Base-by-base conservation (phyloP, 2,797 vertebrate species). In the Ptychobarbus kaznakovi region DNA sequence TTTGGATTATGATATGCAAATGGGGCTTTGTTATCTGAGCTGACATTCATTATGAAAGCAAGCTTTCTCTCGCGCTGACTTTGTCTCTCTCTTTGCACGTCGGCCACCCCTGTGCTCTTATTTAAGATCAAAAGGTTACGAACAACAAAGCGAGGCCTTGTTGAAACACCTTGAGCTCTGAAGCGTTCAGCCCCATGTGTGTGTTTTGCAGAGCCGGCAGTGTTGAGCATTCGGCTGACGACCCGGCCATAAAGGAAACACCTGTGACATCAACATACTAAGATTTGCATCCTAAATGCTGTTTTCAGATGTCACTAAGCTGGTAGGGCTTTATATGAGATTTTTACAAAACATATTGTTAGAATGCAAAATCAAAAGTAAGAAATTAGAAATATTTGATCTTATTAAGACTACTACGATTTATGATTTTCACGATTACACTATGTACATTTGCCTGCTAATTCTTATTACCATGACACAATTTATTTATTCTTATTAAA, bases 1-100 rank as follows among this genome's bases (percentile, higher is more conserved):
- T 91, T 91, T 87, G 92, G 93, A 93, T 94, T 92, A 93, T 90
- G 92, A 94, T 92, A 94, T 95, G 93, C 91, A 94, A 94, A 95
- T 94, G 79, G 89, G 63, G 80, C 92, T 94, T 94, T 93, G 92
- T 94, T 93, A 93, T 92, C 91, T 87, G 86, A 38, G 87, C 87
- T 94, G 93, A 94, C 91, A 91, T 94, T 95, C 86, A 90, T 92
- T 94, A 92, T 89, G 90, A 93, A 92, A 90, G 89, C 38, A 82
- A 89, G 87, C 42, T 85, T 69, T 80, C 80, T 32, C 13, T 79
- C 32, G 28, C 66, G 16, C 69, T 80, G 63, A 73, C 53, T 72
- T 46, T 66, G 72, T 74, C 69, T 78, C 28, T 80, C 63, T 65
- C 65, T 38, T 12, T 74, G 46, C 53, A 22, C 38, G 28, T 70